These are phyloP conservation scores for Physella acuta DNA, from an alignment of 1,140 invertebrate genomes.

Conservation along the genomic window DNA sequence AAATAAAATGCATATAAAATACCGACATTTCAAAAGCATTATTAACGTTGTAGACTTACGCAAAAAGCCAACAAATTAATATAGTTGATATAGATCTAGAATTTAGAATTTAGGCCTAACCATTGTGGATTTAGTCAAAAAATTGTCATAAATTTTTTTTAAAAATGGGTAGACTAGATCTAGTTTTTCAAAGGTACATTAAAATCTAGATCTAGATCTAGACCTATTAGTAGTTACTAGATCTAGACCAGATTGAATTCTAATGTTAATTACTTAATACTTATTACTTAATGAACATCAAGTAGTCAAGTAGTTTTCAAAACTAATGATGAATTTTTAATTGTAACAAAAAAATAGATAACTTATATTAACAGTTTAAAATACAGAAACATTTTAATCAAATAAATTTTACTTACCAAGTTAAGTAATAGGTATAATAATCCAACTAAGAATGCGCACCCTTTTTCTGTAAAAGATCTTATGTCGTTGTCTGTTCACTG, in stretches of 20 bases:
- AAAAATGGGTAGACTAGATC: background rate
- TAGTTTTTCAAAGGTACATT: background rate
- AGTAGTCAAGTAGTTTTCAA: background rate
- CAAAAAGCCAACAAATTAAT: too few species aligned
- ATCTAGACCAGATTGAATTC: background rate
- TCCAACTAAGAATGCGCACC: background rate
- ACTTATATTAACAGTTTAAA: background rate
- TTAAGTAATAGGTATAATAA: background rate
- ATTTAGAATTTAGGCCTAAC: too few species aligned
- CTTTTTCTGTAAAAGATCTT: background rate
- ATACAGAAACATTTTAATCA: background rate
- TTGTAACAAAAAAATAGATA: background rate
- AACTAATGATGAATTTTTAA: background rate
- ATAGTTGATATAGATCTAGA: too few species aligned
- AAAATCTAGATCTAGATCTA: conserved; percentile 8
- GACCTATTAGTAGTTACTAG: background rate
- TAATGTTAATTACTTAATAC: background rate
- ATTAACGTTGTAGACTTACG: too few species aligned
- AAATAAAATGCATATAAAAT: too few species aligned
- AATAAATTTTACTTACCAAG: background rate
- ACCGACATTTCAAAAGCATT: too few species aligned
- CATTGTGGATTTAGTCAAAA: too few species aligned
- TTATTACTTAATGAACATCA: background rate
- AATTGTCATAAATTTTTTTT: too few species aligned
- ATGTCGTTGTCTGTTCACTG: background rate